Evolutionary conservation across 2,113 vertebrate genomes (phyloP), one percentile per base, ranked within the genome.

Genomic region (Xyrauchen texanus): DNA sequence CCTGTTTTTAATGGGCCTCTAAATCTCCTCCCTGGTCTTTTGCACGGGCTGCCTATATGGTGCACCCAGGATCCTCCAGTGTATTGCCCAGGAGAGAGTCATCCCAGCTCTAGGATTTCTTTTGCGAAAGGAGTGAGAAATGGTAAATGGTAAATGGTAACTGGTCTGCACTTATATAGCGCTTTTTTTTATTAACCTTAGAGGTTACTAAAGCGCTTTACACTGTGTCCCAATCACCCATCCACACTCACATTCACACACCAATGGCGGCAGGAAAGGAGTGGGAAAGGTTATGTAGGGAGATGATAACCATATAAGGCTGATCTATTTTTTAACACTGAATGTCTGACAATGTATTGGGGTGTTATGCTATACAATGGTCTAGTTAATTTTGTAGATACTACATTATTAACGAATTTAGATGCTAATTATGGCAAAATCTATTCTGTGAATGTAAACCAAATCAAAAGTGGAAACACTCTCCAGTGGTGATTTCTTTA

Each of bases 21-120:
- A 99, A 89, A 93, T 99, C 92, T 99, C 98, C 0, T 99, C 97
- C 52, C 89, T 99, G 90, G 98, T 97, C 71, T 99, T 97, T 89
- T 99, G 97, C 84, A 99, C 98, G 97, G 97, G 96, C 16, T 95
- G 96, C 72, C 91, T 99, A 53, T 99, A 99, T 0, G 96, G 94
- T 79, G 98, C 97, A 57, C 98, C 98, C 88, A 93, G 97, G 89
- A 98, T 99, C 87, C 94, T 99, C 58, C 97, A 99, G 89, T 97
- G 96, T 91, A 95, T 99, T 0, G 95, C 98, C 57, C 95, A 97
- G 79, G 97, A 99, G 89, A 95, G 95, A 6, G 98, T 99, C 84
- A 91, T 99, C 76, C 96, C 98, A 0, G 85, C 83, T 7, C 90
- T 99, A 0, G 77, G 92, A 85, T 96, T 94, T 81, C 88, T 98